A percentile compares a stretch with the other conserved stretches of the same genome.
phyloP scores from a whole-genome alignment of 1,140 invertebrate species.

The Panulirus ornatus region DNA sequence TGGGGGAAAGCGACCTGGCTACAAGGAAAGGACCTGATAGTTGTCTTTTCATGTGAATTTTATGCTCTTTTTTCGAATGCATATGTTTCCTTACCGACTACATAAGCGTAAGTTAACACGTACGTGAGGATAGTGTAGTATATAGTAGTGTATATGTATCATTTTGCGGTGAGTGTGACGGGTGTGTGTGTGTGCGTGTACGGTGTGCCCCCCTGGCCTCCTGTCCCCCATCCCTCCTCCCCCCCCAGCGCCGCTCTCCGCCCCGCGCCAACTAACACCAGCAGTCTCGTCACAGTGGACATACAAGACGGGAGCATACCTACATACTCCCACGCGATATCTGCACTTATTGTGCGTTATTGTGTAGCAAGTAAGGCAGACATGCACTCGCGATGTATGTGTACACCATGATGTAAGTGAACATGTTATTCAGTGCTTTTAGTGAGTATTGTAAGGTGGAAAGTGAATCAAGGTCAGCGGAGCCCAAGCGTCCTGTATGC shows the following conservation, averaged over 20 bases:
- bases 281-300: conserved; percentile 59
- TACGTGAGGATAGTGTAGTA: not conserved
- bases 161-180: not conserved
- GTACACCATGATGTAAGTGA: conserved; percentile 44
- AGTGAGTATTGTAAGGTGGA: conserved; percentile 23
- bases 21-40: conserved; percentile 45
- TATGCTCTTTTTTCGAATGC: not conserved
- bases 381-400: conserved; percentile 38
- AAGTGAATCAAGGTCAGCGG: conserved; percentile 54
- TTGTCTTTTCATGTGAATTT: not conserved
- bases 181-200: conserved; percentile 43
- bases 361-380: not conserved
- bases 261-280: conserved; percentile 52
- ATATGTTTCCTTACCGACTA: not conserved
- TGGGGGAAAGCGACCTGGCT: conserved; percentile 52
- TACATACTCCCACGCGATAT: conserved; percentile 15
- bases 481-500: conserved; percentile 40
- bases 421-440: not conserved
- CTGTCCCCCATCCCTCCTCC: not conserved
- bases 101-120: not conserved
- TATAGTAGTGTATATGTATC: not conserved
- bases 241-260: conserved; percentile 53
- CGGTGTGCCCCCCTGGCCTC: not conserved
- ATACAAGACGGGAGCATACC: conserved; percentile 35
- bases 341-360: conserved; percentile 15